Evolutionary conservation across 1,140 invertebrate genomes (phyloP), one percentile per base, ranked within the genome.

Genomic region (Leptonema lineaticorne): DNA sequence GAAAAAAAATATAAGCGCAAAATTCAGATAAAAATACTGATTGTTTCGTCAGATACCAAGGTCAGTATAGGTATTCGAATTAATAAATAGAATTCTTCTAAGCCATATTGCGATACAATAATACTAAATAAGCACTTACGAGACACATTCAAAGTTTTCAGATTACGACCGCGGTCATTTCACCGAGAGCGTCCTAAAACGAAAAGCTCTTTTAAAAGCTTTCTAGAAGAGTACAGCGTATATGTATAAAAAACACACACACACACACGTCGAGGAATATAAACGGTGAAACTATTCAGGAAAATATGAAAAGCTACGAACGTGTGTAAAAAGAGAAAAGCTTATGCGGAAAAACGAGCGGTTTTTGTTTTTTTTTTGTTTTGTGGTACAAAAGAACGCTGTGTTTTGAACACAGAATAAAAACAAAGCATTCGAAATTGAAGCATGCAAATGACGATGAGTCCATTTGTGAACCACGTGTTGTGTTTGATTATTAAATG

Each of bases 1-100:
- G 20, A 11, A 24, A 53, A 53, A 53, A 26, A 26, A 53, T 53
- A 53, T 11, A 24, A 14, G 50, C 22, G 3, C 8, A 53, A 53
- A 53, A 26, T 18, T 26, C 50, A 53, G 50, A 53, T 53, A 53
- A 53, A 53, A 20, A 50, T 11, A 33, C 46, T 53, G 50, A 53
- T 53, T 53, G 50, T 53, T 53, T 53, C 24, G 50, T 53, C 24
- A 53, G 20, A 26, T 9, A 11, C 20, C 50, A 53, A 53, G 50
- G 50, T 53, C 50, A 24, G 9, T 26, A 53, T 53, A 11, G 16
- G 46, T 16, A 24, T 53, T 26, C 14, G 24, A 53, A 26, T 22
- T 24, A 26, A 48, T 24, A 24, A 11, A 24, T 26, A 24, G 20
- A 11, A 16, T 41, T 11, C 30, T 6, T 33, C 37, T 14, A 41